Base-by-base conservation (phyloP, 2,888 invertebrate species). In the Lobophora halterata region DNA sequence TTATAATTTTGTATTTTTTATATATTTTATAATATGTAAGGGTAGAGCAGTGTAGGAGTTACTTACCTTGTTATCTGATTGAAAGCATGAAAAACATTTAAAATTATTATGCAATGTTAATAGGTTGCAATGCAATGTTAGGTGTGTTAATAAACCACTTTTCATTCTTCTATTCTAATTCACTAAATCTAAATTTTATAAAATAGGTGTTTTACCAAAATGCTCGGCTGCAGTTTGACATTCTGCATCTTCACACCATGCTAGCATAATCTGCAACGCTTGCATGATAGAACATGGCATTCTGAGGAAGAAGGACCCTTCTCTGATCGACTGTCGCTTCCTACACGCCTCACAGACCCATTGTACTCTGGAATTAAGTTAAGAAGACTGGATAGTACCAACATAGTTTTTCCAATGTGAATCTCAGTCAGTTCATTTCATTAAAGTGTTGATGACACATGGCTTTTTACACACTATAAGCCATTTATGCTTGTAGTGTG, bases 201-300 rank as follows among this genome's bases (percentile, higher is more conserved):
- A 20, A 25, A 20, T 34, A 49, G 47, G 2, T 19, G 9, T 9
- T 17, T 58, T 72, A 92, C 92, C 89, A 71, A 91, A 87, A 56
- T 88, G 76, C 48, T 80, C 76, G 7, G 89, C 86, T 21, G 88
- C 83, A 12, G 74, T 56, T 31, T 81, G 80, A 3, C 77, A 62
- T 18, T 91, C 89, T n/a, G 88, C 87, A 63, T 89, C 88, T 55
- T 91, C 90, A 68, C 91, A 90, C 93, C 93, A 93, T 0, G 90
- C 91, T 20, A 91, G 66, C 35, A 91, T 88, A 5, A 91, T 72
- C 63, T 91, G 90, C 39, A 92, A 70, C 23, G 88, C 82, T 60
- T 90, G 88, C 44, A 89, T 80, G 28, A 92, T 75, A 36, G 90
- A 90, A 61, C 92, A 92, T 52, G 90, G 91, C 7, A 92, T 69